Base-by-base conservation (phyloP, 2,113 vertebrate genomes). In the Todiramphus chloris region DNA sequence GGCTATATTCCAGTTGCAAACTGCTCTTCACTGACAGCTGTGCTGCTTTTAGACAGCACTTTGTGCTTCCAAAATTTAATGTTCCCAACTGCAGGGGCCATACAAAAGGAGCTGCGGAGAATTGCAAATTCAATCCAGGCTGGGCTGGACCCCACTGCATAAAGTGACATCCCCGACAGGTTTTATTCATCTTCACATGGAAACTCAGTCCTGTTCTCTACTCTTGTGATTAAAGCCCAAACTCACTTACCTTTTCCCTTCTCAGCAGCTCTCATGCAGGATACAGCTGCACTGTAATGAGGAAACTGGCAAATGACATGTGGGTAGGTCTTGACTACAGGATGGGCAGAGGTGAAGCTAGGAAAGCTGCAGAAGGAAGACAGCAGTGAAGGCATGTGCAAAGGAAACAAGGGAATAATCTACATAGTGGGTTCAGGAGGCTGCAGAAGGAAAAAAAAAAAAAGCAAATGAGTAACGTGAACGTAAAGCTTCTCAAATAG, bases 1-100 rank as follows among this genome's bases (percentile, higher is more conserved):
- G 89, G 87, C 60, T 53, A 43, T 50, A 84, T 76, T 92, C 83
- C 53, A 87, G 69, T 67, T 84, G 69, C 69, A 91, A 92, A 89
- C 67, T 68, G 27, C 27, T 91, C 68, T 87, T 72, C 53, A 84
- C 16, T 84, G 83, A 87, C 80, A 93, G 93, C 43, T 75, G 73
- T 74, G 86, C 30, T 91, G 51, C 43, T 84, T 94, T 92, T 41
- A 93, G 35, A 89, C 74, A 79, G 46, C 27, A 72, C 53, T 79
- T 81, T 69, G 24, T 86, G 6, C 27, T 75, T 95, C 60, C 92
- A 89, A 41, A 87, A 90, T 87, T 48, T 81, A 72, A 86, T 82
- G 50, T 37, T 92, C 56, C 35, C 48, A 68, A 63, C 33, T 41
- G 56, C 58, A 48, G 37, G 63, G 43, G 41, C n/a, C 41, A 75